Conservation (phyloP, 1,140 invertebrate species). For the Trichonephila inaurata region DNA sequence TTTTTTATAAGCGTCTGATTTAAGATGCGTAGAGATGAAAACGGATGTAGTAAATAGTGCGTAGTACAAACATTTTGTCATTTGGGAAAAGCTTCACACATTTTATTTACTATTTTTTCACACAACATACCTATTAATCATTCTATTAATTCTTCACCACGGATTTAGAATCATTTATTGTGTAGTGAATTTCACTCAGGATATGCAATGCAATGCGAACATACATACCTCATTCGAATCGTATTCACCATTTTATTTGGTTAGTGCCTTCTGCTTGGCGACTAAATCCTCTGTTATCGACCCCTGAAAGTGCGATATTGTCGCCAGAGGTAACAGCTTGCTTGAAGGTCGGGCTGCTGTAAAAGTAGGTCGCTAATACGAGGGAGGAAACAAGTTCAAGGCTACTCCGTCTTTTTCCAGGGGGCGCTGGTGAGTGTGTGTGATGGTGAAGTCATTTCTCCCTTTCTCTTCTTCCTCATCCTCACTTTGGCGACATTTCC, state of each 20-base stretch:
- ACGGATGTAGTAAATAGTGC: too few relatives aligned
- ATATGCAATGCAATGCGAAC: neutral
- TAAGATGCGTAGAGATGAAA: too few relatives aligned
- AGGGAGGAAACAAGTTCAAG: conserved; percentile 78
- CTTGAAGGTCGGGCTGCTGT: conserved; percentile 65
- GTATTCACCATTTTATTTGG: neutral
- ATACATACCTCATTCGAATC: neutral
- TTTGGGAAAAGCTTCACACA: too few relatives aligned
- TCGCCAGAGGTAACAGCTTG: conserved; percentile 38
- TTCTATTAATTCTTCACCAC: too few relatives aligned
- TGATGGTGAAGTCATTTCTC: conserved; percentile 2
- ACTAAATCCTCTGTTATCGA: conserved; percentile 59
- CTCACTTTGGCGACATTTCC: neutral
- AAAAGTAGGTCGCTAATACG: conserved; percentile 74
- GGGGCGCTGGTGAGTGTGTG: conserved; percentile 57
- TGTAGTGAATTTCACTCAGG: neutral
- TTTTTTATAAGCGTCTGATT: too few relatives aligned
- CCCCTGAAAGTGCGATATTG: conserved; percentile 46
- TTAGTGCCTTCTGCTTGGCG: conserved; percentile 25
- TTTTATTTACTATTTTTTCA: too few relatives aligned
- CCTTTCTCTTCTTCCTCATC: neutral
- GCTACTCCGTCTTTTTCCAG: conserved; percentile 61
- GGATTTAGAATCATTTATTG: too few relatives aligned
- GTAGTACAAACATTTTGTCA: too few relatives aligned
- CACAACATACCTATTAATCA: too few relatives aligned